Conservation (phyloP, 2,888 invertebrate species). For the Augiades crinisus region DNA sequence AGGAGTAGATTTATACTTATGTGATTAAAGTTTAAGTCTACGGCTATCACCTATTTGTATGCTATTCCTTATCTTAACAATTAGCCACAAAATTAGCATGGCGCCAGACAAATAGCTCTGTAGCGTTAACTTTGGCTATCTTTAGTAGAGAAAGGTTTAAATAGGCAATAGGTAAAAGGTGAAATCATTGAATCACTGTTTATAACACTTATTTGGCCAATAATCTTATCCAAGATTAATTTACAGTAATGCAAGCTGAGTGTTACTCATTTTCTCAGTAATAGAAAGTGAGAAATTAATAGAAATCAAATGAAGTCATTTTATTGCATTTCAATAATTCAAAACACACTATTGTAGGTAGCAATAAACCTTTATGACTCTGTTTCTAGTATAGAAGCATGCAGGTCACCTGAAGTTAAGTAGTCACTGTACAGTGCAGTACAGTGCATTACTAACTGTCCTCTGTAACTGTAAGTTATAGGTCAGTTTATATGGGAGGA, state of each 20-base stretch:
- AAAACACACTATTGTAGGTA: no score
- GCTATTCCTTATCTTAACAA: slow-evolving; percentile 12
- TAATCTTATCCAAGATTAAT: slow-evolving; percentile 18
- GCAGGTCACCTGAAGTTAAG: no score
- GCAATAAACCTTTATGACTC: no score
- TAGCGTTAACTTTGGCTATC: slow-evolving; percentile 9
- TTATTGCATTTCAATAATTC: slow-evolving; percentile 3
- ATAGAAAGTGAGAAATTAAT: slow-evolving; percentile 12
- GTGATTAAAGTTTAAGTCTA: slow-evolving; percentile 34
- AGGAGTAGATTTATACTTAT: no score
- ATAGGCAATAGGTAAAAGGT: slow-evolving; percentile 16
- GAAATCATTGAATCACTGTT: slow-evolving; percentile 18
- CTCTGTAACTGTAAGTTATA: no score
- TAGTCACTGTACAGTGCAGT: no score
- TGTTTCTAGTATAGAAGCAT: no score
- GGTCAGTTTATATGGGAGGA: no score
- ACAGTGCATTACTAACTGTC: no score
- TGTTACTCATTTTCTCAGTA: slow-evolving; percentile 18
- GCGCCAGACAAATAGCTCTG: slow-evolving; percentile 19
- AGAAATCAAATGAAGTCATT: slow-evolving; percentile 20
- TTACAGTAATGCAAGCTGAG: slow-evolving; percentile 2
- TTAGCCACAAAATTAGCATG: slow-evolving; percentile 22
- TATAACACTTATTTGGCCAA: slow-evolving; percentile 13
- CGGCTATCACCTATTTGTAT: slow-evolving; percentile 16
- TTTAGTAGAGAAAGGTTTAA: slow-evolving; percentile 16